Evolutionary conservation across 2,888 invertebrate genomes (phyloP).

Genomic region (Dynastes maya): DNA sequence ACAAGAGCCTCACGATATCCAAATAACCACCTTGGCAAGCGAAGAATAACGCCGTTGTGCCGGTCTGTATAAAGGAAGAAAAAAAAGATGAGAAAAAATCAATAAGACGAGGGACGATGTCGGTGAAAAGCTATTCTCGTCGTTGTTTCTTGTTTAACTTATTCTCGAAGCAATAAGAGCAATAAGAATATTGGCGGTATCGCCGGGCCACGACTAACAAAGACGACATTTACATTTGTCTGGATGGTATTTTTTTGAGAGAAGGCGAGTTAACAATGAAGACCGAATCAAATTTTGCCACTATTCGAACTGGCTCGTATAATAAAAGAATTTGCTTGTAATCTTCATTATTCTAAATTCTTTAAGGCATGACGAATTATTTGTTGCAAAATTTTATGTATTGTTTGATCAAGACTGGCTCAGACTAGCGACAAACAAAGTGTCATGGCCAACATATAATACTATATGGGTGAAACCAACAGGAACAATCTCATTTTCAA

Average conservation of each 20-base stretch:
- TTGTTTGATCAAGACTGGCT: no score
- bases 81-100: constrained; percentile 18
- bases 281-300: no score
- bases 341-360: no score
- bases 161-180: background rate
- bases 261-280: no score
- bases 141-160: background rate
- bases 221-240: background rate
- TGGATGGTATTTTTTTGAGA: no score
- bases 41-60: constrained; percentile 94
- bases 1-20: constrained; percentile 84
- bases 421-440: no score
- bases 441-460: no score
- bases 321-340: background rate
- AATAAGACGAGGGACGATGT: constrained; percentile 20
- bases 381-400: no score
- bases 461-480: no score
- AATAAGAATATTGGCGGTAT: background rate
- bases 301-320: background rate
- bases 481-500: no score
- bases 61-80: constrained; percentile 78
- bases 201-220: background rate
- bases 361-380: no score
- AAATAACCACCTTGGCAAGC: constrained; percentile 94
- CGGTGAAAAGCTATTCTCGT: constrained; percentile 19